Evolutionary conservation across 2,113 vertebrate species (phyloP).

Genomic region (Alces alces): DNA sequence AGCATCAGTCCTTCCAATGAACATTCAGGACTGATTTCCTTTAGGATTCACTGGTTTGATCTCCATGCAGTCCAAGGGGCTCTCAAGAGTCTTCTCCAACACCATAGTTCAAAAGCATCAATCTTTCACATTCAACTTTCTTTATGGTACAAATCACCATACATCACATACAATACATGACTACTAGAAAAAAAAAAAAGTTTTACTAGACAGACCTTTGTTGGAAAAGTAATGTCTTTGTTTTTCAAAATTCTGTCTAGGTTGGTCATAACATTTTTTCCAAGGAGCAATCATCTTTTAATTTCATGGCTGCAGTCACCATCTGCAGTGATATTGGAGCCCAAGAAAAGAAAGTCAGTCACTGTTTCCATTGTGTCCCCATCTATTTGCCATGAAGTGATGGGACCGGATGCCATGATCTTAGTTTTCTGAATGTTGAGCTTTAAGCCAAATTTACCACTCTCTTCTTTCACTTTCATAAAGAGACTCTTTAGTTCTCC

Average conservation of each 20-base stretch:
- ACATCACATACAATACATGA: neutral
- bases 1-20: neutral
- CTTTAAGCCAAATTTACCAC: neutral
- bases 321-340: neutral
- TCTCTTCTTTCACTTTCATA: neutral
- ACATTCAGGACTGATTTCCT: neutral
- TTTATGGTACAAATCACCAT: neutral
- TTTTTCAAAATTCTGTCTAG: neutral
- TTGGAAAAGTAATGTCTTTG: neutral
- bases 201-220: neutral
- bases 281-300: neutral
- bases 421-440: neutral
- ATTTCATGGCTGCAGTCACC: neutral
- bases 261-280: neutral
- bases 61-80: neutral
- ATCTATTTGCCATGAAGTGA: neutral
- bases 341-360: neutral
- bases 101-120: neutral
- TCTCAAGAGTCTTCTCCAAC: neutral
- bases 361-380: neutral
- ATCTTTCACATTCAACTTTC: neutral
- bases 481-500: neutral
- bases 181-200: neutral
- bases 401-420: neutral
- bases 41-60: neutral